A percentile compares a stretch with the other conserved stretches of the same genome.
These are phyloP conservation scores for Anthoptus insignis DNA, from an alignment of 2,888 invertebrate genomes.

Conservation along the genomic window DNA sequence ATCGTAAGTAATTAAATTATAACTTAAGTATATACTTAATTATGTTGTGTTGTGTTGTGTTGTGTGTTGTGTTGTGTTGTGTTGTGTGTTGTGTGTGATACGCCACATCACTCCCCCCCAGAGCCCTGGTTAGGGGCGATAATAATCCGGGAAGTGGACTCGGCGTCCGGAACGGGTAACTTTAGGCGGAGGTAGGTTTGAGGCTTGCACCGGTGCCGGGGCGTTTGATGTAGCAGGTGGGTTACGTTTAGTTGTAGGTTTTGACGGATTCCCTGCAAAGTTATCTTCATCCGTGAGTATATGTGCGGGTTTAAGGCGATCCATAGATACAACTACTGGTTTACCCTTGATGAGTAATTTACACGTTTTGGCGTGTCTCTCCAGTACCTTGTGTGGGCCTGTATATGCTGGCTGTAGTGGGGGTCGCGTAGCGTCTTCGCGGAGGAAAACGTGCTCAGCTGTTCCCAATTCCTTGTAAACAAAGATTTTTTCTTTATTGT, in stretches of 20 bases:
- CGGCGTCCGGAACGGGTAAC: background rate
- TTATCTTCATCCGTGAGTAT: constrained; percentile 26
- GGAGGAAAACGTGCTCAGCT: background rate
- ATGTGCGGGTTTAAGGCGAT: background rate
- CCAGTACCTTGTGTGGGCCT: background rate
- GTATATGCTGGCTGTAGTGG: background rate
- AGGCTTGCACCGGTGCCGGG: no score
- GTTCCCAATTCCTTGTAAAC: background rate
- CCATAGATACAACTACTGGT: background rate
- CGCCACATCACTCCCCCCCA: constrained; percentile 29
- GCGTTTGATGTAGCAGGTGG: no score
- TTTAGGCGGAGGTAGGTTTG: background rate
- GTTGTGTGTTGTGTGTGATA: no score
- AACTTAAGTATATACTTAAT: no score
- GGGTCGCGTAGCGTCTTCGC: background rate
- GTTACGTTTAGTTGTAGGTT: no score
- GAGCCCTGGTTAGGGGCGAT: constrained; percentile 34
- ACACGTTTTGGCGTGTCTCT: background rate
- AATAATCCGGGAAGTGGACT: constrained; percentile 16
- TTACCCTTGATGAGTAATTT: background rate
- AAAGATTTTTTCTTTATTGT: background rate
- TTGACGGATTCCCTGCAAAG: no score
- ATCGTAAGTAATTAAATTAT: no score
- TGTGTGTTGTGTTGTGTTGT: no score
- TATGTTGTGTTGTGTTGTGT: no score